These are phyloP conservation scores for Glareola pratincola DNA, from an alignment of 2,113 vertebrate species.

Conservation along the genomic window DNA sequence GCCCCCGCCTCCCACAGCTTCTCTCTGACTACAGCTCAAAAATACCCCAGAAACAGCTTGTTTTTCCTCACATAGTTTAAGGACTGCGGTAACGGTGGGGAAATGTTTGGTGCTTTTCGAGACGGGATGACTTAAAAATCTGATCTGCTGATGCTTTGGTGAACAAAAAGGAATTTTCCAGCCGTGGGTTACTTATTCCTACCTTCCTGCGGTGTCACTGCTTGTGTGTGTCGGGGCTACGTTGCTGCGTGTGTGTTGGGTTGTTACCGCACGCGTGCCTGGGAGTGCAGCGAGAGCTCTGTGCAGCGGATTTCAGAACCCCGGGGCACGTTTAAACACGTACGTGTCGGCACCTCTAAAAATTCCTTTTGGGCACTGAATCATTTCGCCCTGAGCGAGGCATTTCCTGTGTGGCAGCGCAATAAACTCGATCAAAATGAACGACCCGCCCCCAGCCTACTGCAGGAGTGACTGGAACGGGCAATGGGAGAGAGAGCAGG, in stretches of 20 bases:
- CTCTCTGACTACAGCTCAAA: not conserved
- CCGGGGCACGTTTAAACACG: not conserved
- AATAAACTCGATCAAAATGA: not conserved
- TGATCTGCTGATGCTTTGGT: not conserved
- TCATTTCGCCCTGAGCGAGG: not conserved
- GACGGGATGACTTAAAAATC: not conserved
- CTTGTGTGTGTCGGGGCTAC: not conserved
- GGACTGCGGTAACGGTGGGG: not conserved
- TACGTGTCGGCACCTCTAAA: not conserved
- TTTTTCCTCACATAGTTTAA: not conserved
- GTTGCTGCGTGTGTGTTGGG: not conserved
- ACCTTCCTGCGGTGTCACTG: not conserved
- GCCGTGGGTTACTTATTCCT: not conserved
- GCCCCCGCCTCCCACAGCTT: not conserved
- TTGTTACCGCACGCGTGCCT: not conserved
- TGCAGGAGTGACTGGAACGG: not conserved
- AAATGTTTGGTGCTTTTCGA: not conserved
- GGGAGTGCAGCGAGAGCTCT: not conserved
- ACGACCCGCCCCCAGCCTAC: fast-evolving
- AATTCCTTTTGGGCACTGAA: not conserved
- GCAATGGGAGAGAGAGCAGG: not conserved
- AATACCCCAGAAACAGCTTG: not conserved
- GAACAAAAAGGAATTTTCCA: not conserved
- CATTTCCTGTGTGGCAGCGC: not conserved
- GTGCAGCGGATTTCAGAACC: not conserved